Evolutionary conservation across 1,140 invertebrate genomes (phyloP).

Genomic region (Drosophila dunni): DNA sequence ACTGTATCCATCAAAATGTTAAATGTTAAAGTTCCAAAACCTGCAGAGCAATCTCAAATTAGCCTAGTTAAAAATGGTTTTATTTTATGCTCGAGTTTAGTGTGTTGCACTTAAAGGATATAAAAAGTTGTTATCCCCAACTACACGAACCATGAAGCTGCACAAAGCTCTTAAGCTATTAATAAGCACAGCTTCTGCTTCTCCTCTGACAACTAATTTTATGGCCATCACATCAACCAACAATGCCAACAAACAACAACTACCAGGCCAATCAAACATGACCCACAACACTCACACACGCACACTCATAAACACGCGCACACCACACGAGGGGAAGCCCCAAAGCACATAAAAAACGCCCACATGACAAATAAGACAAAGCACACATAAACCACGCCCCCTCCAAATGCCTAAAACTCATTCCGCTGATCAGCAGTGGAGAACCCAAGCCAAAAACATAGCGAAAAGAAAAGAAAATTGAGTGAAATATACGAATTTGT

Average conservation of each 20-base stretch:
- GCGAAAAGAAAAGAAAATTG: conserved; percentile 14
- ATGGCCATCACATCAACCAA: conserved; percentile 66
- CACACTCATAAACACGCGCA: conserved; percentile 22
- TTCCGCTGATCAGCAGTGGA: conserved; percentile 55
- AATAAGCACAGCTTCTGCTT: conserved; percentile 55
- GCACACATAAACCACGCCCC: conserved; percentile 72
- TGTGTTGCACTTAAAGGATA: conserved; percentile 28
- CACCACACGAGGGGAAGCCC: conserved; percentile 27
- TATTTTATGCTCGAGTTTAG: neutral
- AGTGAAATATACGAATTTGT: conserved; percentile 59
- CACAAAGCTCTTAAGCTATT: conserved; percentile 61
- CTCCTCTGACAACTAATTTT: conserved; percentile 64
- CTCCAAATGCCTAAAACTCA: conserved; percentile 44
- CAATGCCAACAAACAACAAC: conserved; percentile 62
- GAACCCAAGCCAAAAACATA: conserved; percentile 25
- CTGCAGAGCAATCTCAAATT: conserved; percentile 11
- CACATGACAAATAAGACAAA: conserved; percentile 77
- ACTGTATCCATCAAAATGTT: neutral
- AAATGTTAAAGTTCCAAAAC: neutral
- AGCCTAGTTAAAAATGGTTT: conserved; percentile 8
- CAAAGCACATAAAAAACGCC: conserved; percentile 60
- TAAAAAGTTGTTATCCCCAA: conserved; percentile 31
- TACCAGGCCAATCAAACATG: conserved; percentile 74
- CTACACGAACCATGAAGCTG: conserved; percentile 35
- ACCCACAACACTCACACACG: conserved; percentile 30